phyloP scores from a whole-genome alignment of 2,888 invertebrate genomes.

The Heteromyza rotundicornis region DNA sequence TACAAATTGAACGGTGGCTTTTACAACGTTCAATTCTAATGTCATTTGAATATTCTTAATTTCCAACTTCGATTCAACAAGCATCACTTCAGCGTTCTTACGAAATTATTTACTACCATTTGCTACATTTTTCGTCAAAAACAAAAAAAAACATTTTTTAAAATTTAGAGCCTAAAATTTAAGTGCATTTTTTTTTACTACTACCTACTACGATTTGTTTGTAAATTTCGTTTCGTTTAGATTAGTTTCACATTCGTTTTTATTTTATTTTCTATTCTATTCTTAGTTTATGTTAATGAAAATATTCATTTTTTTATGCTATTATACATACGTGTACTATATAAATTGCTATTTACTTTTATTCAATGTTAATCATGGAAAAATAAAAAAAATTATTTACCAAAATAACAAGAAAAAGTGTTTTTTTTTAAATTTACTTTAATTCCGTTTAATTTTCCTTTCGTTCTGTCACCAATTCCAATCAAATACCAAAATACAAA shows the following conservation, averaged over 20 bases:
- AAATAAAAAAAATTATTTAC: conserved; percentile 4
- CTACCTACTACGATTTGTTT: no score
- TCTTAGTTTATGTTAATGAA: background rate
- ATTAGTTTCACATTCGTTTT: background rate
- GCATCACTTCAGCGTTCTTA: no score
- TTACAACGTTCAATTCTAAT: no score
- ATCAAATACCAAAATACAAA: conserved; percentile 14
- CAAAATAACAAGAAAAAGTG: conserved; percentile 3
- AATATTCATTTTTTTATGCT: background rate
- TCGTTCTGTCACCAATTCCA: conserved; percentile 6
- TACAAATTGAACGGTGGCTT: no score
- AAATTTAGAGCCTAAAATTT: background rate
- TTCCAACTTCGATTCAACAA: no score
- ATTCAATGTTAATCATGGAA: background rate
- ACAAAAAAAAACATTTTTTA: background rate
- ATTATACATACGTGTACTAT: background rate
- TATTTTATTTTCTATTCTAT: background rate
- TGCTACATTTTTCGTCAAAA: no score
- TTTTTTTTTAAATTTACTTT: background rate
- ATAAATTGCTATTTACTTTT: conserved; percentile 6
- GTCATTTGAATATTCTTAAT: no score
- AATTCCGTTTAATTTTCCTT: background rate
- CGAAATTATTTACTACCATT: no score
- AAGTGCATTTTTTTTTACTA: no score
- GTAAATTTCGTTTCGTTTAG: background rate